These are phyloP conservation scores for Drosophila kuntzei DNA, from an alignment of 2,888 invertebrate genomes.

Conservation along the genomic window DNA sequence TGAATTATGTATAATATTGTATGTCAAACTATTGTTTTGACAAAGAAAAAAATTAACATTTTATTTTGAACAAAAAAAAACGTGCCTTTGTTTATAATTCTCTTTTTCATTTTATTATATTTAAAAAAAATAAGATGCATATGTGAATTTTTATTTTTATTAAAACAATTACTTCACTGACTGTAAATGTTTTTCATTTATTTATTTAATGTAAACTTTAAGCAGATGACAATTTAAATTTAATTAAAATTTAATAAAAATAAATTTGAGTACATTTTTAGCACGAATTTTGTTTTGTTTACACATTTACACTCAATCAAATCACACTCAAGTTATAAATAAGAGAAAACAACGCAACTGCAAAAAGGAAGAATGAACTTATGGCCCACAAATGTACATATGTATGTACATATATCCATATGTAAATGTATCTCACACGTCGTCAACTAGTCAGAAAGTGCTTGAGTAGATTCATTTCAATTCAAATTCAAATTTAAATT, in stretches of 20 bases:
- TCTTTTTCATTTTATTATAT: background rate
- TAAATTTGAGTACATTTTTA: no score
- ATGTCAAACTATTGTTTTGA: background rate
- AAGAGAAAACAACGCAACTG: background rate
- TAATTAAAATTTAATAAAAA: no score
- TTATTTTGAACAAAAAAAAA: no score
- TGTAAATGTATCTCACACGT: conserved; percentile 1
- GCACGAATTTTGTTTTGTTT: no score
- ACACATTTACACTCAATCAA: conserved; percentile 1
- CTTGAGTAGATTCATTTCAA: conserved; percentile 26
- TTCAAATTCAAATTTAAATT: conserved; percentile 25
- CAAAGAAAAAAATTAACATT: background rate
- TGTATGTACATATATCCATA: no score
- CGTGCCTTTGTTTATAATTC: no score
- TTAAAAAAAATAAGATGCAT: no score
- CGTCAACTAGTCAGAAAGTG: conserved; percentile 4
- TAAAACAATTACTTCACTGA: no score
- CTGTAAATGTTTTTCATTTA: no score
- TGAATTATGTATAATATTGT: conserved; percentile 23
- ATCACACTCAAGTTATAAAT: conserved; percentile 10
- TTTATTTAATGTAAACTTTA: background rate
- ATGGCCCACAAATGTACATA: conserved; percentile 10
- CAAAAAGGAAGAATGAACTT: conserved; percentile 10
- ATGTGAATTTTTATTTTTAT: no score
- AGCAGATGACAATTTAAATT: no score